Percentiles rank a stretch among this genome's conserved stretches.
Conservation (phyloP, 2,888 invertebrate species). For the Hirtodrosophila alboralis region DNA sequence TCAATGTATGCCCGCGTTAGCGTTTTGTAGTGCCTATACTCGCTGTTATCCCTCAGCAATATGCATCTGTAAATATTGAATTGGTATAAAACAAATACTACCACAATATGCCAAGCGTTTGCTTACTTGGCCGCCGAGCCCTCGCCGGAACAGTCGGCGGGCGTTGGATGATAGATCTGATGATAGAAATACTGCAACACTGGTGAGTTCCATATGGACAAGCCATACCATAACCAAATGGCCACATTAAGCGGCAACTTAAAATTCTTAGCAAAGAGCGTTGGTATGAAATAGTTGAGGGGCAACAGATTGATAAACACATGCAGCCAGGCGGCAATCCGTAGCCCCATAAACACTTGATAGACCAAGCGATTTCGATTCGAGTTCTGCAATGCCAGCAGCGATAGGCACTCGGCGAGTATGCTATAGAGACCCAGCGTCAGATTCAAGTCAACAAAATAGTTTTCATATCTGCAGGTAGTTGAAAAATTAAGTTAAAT, state of each 20-base stretch:
- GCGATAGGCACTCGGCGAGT: slow-evolving; percentile 80
- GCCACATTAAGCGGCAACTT: slow-evolving; percentile 81
- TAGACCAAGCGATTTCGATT: slow-evolving; percentile 81
- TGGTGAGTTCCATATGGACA: slow-evolving; percentile 84
- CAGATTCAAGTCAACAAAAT: slow-evolving; percentile 83
- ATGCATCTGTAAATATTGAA: slow-evolving; percentile 76
- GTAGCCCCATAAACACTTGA: slow-evolving; percentile 81
- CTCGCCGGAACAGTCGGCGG: slow-evolving; percentile 83
- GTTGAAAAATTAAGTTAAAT: neutral
- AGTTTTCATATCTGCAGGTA: slow-evolving; percentile 82
- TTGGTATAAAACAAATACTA: neutral
- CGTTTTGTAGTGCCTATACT: slow-evolving; percentile 82
- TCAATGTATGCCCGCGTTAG: slow-evolving; percentile 83
- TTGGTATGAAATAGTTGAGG: slow-evolving; percentile 84
- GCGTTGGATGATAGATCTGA: slow-evolving; percentile 83
- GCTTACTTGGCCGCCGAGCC: slow-evolving; percentile 83
- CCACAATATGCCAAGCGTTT: neutral
- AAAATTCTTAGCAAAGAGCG: slow-evolving; percentile 83
- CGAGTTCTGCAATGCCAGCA: slow-evolving; percentile 81
- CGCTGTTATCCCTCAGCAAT: slow-evolving; percentile 82
- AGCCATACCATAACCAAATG: slow-evolving; percentile 84
- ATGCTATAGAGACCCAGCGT: slow-evolving; percentile 82
- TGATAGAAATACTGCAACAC: slow-evolving; percentile 84
- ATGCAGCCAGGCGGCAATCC: slow-evolving; percentile 83
- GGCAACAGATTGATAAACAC: slow-evolving; percentile 83